These are phyloP conservation scores for Rotaria sp. DNA, from an alignment of 2,888 invertebrate species.

Conservation along the genomic window DNA sequence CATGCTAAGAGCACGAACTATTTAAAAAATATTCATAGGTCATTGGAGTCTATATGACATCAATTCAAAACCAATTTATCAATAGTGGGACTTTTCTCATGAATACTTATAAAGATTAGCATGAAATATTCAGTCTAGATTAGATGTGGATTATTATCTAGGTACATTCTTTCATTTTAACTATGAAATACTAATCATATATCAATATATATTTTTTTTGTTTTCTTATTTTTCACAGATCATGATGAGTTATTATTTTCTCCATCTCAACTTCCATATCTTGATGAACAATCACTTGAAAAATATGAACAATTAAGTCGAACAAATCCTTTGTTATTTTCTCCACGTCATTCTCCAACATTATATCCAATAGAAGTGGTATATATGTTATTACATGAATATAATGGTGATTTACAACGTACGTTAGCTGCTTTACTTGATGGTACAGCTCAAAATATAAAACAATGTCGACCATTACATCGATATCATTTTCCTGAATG, in stretches of 20 bases:
- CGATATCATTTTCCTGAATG: constrained; percentile 1
- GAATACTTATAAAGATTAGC: no score
- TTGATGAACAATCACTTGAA: not conserved
- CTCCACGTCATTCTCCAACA: not conserved
- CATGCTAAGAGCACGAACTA: no score
- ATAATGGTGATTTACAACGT: constrained; percentile 1
- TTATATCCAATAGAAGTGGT: constrained; percentile 18
- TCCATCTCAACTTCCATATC: not conserved
- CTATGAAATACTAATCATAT: no score
- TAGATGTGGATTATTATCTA: no score
- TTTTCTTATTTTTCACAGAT: not conserved
- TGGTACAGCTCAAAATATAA: not conserved
- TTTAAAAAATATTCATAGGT: no score
- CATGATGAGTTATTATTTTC: not conserved
- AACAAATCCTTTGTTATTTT: not conserved
- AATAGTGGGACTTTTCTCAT: no score
- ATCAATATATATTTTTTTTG: no score
- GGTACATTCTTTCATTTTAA: no score
- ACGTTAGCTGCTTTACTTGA: not conserved
- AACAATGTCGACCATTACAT: constrained; percentile 20
- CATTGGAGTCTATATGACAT: no score
- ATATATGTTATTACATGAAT: constrained; percentile 18
- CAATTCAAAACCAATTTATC: no score
- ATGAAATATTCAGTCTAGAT: no score
- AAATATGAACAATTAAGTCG: constrained; percentile 9